Evolutionary conservation across 2,888 invertebrate genomes (phyloP), one percentile per base, ranked within the genome.

Genomic region (Piscicola geometra): DNA sequence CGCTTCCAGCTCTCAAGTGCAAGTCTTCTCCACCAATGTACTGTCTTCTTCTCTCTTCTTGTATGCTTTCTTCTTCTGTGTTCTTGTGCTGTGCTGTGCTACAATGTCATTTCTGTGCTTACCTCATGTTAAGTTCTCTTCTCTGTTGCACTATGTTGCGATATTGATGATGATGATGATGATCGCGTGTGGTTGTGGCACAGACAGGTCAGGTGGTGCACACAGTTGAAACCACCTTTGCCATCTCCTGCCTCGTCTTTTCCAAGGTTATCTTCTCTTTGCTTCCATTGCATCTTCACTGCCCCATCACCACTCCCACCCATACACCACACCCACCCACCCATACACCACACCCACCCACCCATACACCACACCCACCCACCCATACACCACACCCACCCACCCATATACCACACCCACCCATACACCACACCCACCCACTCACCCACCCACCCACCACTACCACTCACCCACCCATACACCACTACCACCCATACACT

Each of bases 21-120:
- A 93, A 85, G 87, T 96, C 32, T 94, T 93, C 89, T 90, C 89
- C 70, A 90, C 93, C 67, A 89, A 82, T 80, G 84, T n/a, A n/a
- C n/a, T n/a, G n/a, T n/a, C n/a, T n/a, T n/a, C n/a, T n/a, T n/a
- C n/a, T n/a, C n/a, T n/a, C n/a, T n/a, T n/a, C n/a, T n/a, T n/a
- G n/a, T n/a, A n/a, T n/a, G n/a, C n/a, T n/a, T n/a, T n/a, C n/a
- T n/a, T n/a, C n/a, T n/a, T n/a, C n/a, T 72, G 72, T 5, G 33
- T 9, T 0, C 25, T 0, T 33, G 3, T 9, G 36, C 25, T 25
- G 28, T 28, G 25, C 66, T 32, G 33, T 32, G 25, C 21, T 30
- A 28, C 3, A 5, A 32, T 52, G 21, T 18, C 15, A 21, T 52
- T 52, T 52, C 52, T n/a, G 21, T 18, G 21, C 15, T 52, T 15